Evolutionary conservation across 1,140 invertebrate species (phyloP).

Genomic region (Drosophila orena): DNA sequence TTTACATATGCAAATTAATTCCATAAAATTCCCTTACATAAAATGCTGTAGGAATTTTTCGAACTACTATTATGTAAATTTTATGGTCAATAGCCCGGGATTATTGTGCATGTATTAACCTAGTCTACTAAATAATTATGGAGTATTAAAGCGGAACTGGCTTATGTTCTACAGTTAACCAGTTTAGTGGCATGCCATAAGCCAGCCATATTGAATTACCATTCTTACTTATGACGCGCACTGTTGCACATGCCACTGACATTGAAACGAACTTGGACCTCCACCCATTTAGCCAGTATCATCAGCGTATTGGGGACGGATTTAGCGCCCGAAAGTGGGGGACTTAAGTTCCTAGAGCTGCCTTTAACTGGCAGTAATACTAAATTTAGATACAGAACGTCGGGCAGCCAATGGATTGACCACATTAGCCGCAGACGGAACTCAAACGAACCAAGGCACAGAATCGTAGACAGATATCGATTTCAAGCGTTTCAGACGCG

Average conservation of each 20-base stretch:
- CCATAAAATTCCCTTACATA: background rate
- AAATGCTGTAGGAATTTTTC: background rate
- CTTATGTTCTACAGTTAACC: constrained; percentile 28
- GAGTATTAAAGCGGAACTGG: constrained; percentile 1
- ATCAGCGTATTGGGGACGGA: background rate
- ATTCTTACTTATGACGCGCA: constrained; percentile 18
- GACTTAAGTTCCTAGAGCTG: constrained; percentile 22
- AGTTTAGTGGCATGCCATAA: constrained; percentile 29
- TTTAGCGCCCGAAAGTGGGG: constrained; percentile 1
- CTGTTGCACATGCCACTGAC: constrained; percentile 46
- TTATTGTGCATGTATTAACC: constrained; percentile 27
- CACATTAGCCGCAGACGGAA: constrained; percentile 60
- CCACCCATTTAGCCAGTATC: constrained; percentile 8
- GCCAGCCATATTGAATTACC: constrained; percentile 12
- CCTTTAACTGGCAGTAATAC: constrained; percentile 63
- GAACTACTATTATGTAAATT: constrained; percentile 23
- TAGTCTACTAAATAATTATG: constrained; percentile 8
- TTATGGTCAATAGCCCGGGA: constrained; percentile 7
- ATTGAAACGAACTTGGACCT: constrained; percentile 75
- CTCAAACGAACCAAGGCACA: constrained; percentile 5
- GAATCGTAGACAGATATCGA: constrained; percentile 63
- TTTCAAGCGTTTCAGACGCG: constrained; percentile 63
- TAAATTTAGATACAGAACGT: constrained; percentile 61
- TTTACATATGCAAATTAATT: background rate
- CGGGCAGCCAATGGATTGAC: constrained; percentile 35